Percentiles rank a stretch among this genome's conserved stretches.
phyloP scores from a whole-genome alignment of 64 coral and sea anemone genomes.

The Montipora foliosa region DNA sequence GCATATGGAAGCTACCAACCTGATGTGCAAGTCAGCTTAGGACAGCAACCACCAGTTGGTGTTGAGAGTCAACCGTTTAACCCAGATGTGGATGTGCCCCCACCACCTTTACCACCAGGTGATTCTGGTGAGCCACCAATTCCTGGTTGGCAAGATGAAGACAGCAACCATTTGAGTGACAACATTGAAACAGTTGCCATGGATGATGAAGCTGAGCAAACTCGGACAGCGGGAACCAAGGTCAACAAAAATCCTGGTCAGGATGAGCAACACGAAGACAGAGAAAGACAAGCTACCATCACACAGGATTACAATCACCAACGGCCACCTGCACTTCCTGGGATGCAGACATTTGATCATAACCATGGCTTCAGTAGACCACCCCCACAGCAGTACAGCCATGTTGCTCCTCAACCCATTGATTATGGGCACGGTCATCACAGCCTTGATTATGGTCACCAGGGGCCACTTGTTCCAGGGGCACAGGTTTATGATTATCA shows the following conservation, averaged over 20 bases:
- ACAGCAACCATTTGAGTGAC: constrained; percentile 49
- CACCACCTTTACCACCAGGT: constrained; percentile 85
- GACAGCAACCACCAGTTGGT: constrained; percentile 28
- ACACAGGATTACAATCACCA: constrained; percentile 79
- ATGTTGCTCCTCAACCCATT: constrained; percentile 74
- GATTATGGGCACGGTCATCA: constrained; percentile 89
- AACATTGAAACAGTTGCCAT: constrained; percentile 93
- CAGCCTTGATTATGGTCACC: constrained; percentile 61
- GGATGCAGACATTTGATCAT: constrained; percentile 92
- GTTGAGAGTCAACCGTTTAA: constrained; percentile 30
- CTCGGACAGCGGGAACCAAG: constrained; percentile 5
- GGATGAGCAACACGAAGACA: constrained; percentile 36
- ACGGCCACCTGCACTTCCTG: constrained; percentile 45
- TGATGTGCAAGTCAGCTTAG: not conserved
- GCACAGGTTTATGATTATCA: constrained; percentile 89
- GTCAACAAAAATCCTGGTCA: not conserved
- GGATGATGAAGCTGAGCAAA: constrained; percentile 82
- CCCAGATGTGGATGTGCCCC: constrained; percentile 56
- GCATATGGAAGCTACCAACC: constrained; percentile 26
- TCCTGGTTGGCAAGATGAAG: constrained; percentile 62
- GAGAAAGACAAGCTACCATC: constrained; percentile 43
- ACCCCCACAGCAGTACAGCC: constrained; percentile 54
- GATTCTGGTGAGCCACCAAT: constrained; percentile 65
- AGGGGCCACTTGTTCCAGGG: constrained; percentile 18
- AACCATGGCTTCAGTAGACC: constrained; percentile 83